These are phyloP conservation scores for Smutsia temminckii DNA, from an alignment of 2,797 vertebrate species.

Conservation along the genomic window DNA sequence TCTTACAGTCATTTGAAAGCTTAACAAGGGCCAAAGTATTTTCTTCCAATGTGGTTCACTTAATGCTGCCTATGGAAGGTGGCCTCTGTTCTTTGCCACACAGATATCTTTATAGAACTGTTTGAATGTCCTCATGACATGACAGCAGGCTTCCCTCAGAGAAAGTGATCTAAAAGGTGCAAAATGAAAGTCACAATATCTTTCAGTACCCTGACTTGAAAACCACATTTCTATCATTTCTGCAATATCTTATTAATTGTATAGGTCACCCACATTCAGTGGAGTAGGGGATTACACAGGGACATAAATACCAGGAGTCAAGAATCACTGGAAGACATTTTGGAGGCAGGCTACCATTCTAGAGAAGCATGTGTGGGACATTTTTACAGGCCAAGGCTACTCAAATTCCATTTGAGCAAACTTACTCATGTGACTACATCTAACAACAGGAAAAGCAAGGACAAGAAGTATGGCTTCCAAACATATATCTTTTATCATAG, in stretches of 20 bases:
- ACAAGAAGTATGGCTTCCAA: background rate
- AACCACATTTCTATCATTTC: conserved; percentile 20
- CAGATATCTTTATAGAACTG: background rate
- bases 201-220: conserved; percentile 11
- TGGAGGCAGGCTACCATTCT: background rate
- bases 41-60: background rate
- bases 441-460: conserved; percentile 3
- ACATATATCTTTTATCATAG: conserved; percentile 22
- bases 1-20: background rate
- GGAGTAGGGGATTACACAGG: background rate
- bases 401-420: background rate
- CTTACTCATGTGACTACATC: background rate
- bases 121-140: background rate
- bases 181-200: background rate
- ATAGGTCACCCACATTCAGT: background rate
- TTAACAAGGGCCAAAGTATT: background rate
- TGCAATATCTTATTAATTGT: background rate
- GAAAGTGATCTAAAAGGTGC: background rate
- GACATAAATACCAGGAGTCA: background rate
- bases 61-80: background rate
- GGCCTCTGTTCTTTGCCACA: background rate
- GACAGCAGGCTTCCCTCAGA: background rate
- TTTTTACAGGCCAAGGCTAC: background rate
- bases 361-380: background rate
- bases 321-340: background rate